phyloP scores from a whole-genome alignment of 1,140 invertebrate genomes.

The Nasonia giraulti region DNA sequence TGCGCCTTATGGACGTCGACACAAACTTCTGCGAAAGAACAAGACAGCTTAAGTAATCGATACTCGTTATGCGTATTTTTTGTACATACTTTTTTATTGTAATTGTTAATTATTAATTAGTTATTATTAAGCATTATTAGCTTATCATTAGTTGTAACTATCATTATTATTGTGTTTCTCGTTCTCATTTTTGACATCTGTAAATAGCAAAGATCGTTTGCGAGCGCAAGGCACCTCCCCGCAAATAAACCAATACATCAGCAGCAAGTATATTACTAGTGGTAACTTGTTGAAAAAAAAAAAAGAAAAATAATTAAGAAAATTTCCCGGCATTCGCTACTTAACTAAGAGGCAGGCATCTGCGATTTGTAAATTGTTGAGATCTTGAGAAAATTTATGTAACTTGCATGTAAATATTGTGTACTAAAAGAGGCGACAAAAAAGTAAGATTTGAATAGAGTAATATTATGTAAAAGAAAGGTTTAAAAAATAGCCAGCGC shows the following conservation, averaged over 20 bases:
- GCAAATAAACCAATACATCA: background rate
- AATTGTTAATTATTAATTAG: slow-evolving; percentile 12
- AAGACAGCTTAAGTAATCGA: background rate
- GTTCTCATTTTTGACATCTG: background rate
- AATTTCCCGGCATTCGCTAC: slow-evolving; percentile 46
- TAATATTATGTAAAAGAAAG: background rate
- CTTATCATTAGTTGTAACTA: slow-evolving; percentile 10
- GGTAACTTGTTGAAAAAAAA: background rate
- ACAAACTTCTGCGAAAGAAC: slow-evolving; percentile 79
- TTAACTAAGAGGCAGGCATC: slow-evolving; percentile 26
- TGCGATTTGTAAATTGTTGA: slow-evolving; percentile 49
- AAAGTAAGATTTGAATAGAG: background rate
- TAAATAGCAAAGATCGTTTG: background rate
- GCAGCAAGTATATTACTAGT: background rate
- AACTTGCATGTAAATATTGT: slow-evolving; percentile 42
- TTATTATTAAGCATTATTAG: background rate
- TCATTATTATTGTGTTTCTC: slow-evolving; percentile 3
- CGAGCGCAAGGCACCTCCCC: background rate
- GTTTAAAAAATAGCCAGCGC: background rate
- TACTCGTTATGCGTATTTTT: slow-evolving; percentile 1
- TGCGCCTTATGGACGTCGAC: slow-evolving; percentile 80
- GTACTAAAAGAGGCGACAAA: slow-evolving; percentile 11
- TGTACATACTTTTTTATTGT: slow-evolving; percentile 24
- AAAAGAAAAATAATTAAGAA: background rate
- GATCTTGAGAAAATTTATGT: slow-evolving; percentile 49